These are phyloP conservation scores for Megalurothrips usitatus DNA, from an alignment of 2,888 invertebrate species.

Conservation along the genomic window DNA sequence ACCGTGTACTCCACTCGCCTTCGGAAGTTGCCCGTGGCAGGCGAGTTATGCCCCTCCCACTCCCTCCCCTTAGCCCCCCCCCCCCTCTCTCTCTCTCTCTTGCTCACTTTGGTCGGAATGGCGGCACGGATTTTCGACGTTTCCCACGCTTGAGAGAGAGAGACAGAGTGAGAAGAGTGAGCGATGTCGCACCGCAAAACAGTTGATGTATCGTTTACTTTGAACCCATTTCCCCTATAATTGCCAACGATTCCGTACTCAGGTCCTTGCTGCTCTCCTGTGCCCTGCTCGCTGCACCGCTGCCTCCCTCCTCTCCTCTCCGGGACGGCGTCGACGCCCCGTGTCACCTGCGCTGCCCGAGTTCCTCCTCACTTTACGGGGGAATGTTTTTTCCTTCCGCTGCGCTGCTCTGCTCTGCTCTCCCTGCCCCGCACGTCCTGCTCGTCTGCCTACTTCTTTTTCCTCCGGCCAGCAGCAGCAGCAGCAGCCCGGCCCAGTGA, in stretches of 20 bases:
- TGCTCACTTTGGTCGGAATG: background rate
- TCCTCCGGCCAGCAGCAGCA: too few species aligned
- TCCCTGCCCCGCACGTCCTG: too few species aligned
- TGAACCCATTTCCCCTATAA: background rate
- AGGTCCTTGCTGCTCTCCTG: background rate
- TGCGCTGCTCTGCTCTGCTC: background rate
- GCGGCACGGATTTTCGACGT: background rate
- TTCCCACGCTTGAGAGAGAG: background rate
- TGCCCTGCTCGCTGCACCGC: background rate
- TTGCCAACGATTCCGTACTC: background rate
- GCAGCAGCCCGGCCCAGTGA: too few species aligned
- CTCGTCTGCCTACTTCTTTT: too few species aligned
- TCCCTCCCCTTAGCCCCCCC: background rate
- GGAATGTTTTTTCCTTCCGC: too few species aligned
- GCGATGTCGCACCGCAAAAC: background rate
- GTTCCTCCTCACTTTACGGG: too few species aligned
- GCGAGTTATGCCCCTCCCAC: background rate
- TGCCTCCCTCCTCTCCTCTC: background rate
- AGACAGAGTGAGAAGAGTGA: background rate
- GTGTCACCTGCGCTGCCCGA: too few species aligned
- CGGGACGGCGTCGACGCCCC: too few species aligned
- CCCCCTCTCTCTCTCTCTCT: background rate
- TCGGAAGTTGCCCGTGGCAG: constrained; percentile 1
- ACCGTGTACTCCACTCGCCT: background rate
- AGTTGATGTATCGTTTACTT: background rate